These are phyloP conservation scores for Crioceris asparagi DNA, from an alignment of 2,888 invertebrate species.

Conservation along the genomic window DNA sequence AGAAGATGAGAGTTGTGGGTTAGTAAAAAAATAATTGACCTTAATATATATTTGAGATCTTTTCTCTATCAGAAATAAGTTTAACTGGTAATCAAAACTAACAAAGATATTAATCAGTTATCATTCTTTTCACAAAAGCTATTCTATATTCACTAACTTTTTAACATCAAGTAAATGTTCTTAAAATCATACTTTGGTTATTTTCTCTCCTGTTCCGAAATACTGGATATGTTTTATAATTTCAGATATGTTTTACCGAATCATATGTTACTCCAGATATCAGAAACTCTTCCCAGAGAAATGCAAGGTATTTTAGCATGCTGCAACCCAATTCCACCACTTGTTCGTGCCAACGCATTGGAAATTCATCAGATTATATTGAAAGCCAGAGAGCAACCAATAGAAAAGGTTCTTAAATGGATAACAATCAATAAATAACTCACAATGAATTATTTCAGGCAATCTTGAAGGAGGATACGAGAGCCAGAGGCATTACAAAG, in stretches of 20 bases:
- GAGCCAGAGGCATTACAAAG: conserved; percentile 31
- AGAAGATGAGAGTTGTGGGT: conserved; percentile 85
- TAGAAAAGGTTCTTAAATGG: conserved; percentile 54
- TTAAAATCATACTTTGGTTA: no score
- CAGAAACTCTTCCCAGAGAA: conserved; percentile 80
- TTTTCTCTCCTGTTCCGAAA: no score
- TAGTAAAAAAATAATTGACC: conserved; percentile 29
- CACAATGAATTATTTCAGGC: conserved; percentile 33
- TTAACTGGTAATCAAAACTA: neutral
- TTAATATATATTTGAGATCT: neutral
- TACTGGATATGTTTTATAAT: no score
- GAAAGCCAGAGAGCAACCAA: conserved; percentile 57
- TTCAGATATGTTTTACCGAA: conserved; percentile 84
- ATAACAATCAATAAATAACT: no score
- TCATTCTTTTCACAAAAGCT: no score
- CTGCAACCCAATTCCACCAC: conserved; percentile 86
- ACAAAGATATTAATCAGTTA: neutral
- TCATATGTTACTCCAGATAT: conserved; percentile 87
- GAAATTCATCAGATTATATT: conserved; percentile 56
- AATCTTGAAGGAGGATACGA: conserved; percentile 38
- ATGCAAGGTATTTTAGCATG: conserved; percentile 87
- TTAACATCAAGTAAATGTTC: no score
- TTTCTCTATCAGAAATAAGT: neutral
- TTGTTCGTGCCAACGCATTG: conserved; percentile 44
- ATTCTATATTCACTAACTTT: no score